phyloP scores from a whole-genome alignment of 2,797 vertebrate genomes.

The Anas flavirostris region DNA sequence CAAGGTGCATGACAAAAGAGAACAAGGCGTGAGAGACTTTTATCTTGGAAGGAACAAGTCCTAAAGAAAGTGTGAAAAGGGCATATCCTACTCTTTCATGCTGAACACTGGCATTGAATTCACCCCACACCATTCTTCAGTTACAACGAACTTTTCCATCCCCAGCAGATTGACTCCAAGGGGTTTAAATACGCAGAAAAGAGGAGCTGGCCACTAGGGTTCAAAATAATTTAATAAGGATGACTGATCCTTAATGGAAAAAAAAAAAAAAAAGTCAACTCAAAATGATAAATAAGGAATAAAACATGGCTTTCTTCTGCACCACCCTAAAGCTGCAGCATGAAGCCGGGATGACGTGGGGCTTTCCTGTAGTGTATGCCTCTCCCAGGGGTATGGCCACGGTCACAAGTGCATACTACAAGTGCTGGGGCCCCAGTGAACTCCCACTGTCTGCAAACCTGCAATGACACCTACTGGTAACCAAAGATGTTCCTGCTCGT shows the following conservation, averaged over 20 bases:
- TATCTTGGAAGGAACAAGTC: neutral
- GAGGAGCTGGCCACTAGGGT: neutral
- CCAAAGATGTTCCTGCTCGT: neutral
- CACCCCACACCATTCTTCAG: neutral
- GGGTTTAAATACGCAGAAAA: neutral
- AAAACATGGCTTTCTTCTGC: neutral
- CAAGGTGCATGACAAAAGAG: neutral
- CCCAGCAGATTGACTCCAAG: neutral
- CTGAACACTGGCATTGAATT: neutral
- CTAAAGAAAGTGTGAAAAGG: neutral
- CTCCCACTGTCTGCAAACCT: slow-evolving; percentile 40
- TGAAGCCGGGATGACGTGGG: neutral
- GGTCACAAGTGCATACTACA: neutral
- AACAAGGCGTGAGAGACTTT: neutral
- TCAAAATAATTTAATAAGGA: neutral
- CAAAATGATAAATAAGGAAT: neutral
- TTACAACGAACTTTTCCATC: neutral
- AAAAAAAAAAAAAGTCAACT: neutral
- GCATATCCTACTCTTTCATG: neutral
- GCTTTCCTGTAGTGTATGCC: neutral
- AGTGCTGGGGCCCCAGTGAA: neutral
- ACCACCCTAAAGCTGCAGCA: neutral
- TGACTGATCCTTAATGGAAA: neutral
- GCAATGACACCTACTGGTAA: slow-evolving; percentile 70
- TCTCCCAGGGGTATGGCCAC: neutral